Evolutionary conservation across 2,113 vertebrate species (phyloP), one percentile per base, ranked within the genome.

Genomic region (Oryzias celebensis): DNA sequence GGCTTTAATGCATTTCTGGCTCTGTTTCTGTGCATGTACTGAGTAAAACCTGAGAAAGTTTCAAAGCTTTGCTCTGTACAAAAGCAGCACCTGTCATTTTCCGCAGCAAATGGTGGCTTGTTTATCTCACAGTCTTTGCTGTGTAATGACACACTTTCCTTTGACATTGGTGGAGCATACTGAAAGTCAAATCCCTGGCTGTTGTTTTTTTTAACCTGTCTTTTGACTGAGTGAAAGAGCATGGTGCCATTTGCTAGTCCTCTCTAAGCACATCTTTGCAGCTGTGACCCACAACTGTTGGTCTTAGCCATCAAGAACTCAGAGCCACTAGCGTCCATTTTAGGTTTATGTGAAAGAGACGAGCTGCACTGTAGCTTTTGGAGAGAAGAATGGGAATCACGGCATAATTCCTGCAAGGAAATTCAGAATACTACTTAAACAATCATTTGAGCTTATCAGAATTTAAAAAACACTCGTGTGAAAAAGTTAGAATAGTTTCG

Each of bases 261-360:
- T 52, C 65, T 74, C 74, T 78, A 70, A 81, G 63, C 85, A 80
- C 76, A 65, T 62, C 66, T 88, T 78, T 76, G 86, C 86, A 89
- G 85, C 90, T 89, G 86, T 82, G 82, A 85, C 79, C 84, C 85
- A 54, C 72, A 65, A 80, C 81, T 36, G 36, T 36, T 53, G 62
- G 75, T 75, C 65, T 58, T 77, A 73, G 81, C 68, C 73, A 78
- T 80, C 61, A 72, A 80, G 75, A 75, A 60, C 62, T 78, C 71
- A 60, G 80, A 82, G 52, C 73, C 68, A 77, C 75, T 80, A 81
- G 83, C 90, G 58, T 91, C 91, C 91, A 92, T 92, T 88, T 92
- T 92, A 88, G 81, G 76, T 81, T 73, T 42, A 78, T 71, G 55
- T 58, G 45, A 71, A 82, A 71, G 66, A 76, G 56, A 71, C 54